These are phyloP conservation scores for Leptonema lineaticorne DNA, from an alignment of 1,140 invertebrate species.

Conservation along the genomic window DNA sequence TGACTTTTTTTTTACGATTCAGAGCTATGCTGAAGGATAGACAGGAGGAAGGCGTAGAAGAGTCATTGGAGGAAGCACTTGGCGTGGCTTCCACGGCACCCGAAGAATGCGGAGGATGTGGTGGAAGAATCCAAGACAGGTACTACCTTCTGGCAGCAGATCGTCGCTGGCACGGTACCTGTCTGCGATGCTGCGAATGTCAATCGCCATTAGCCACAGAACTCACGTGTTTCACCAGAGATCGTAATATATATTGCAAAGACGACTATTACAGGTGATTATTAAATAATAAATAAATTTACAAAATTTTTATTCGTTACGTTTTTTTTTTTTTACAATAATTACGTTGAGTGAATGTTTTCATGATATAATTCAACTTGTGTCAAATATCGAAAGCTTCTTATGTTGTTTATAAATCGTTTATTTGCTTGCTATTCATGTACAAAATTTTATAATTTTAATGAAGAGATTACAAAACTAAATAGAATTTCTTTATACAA, in stretches of 20 bases:
- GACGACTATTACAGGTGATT: constrained; percentile 95
- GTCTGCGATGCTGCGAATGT: constrained; percentile 86
- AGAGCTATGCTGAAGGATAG: constrained; percentile 52
- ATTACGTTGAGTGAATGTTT: too few species aligned
- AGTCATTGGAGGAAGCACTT: constrained; percentile 43
- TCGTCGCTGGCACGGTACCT: constrained; percentile 84
- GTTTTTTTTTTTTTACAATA: too few species aligned
- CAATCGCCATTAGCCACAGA: constrained; percentile 80
- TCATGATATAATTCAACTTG: too few species aligned
- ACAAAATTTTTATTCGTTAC: too few species aligned
- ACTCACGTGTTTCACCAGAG: constrained; percentile 84
- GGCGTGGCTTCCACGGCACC: constrained; percentile 47
- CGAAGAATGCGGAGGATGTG: constrained; percentile 55
- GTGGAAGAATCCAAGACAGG: constrained; percentile 54
- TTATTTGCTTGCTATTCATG: too few species aligned
- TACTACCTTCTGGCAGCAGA: constrained; percentile 88
- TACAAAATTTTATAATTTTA: too few species aligned
- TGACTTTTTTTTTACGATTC: neutral
- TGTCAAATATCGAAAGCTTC: too few species aligned
- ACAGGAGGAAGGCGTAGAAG: constrained; percentile 50
- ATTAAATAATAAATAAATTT: too few species aligned
- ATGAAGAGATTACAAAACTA: too few species aligned
- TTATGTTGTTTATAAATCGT: too few species aligned
- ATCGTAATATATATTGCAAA: constrained; percentile 92
- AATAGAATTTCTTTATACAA: too few species aligned